Conservation (phyloP, 2,888 invertebrate genomes). For the Acrobasis consociella region DNA sequence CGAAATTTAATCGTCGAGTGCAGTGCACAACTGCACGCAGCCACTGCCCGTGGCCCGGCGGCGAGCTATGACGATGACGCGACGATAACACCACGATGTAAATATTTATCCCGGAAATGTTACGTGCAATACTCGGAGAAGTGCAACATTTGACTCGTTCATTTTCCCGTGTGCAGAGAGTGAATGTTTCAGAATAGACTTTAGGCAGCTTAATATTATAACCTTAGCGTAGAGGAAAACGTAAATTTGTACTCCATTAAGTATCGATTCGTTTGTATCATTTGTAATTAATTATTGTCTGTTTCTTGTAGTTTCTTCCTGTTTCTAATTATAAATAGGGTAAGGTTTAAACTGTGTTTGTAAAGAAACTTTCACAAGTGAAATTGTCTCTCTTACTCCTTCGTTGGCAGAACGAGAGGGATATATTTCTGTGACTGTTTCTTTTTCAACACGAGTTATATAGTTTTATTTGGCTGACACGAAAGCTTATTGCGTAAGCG, state of each 20-base stretch:
- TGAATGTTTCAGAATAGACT: conserved; percentile 38
- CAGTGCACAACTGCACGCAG: conserved; percentile 41
- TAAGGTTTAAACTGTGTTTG: conserved; percentile 20
- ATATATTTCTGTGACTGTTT: conserved; percentile 21
- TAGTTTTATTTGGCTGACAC: conserved; percentile 17
- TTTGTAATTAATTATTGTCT: conserved; percentile 26
- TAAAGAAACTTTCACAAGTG: conserved; percentile 2
- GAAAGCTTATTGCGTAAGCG: conserved; percentile 14
- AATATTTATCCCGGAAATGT: conserved; percentile 58
- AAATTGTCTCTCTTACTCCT: neutral
- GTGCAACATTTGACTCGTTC: conserved; percentile 54
- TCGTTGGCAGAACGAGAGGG: neutral
- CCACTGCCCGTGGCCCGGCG: conserved; percentile 36
- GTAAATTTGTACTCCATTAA: conserved; percentile 24
- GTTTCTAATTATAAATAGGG: conserved; percentile 30
- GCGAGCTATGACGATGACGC: conserved; percentile 36
- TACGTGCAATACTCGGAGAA: conserved; percentile 63
- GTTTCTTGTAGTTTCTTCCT: conserved; percentile 32
- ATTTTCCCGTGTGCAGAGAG: conserved; percentile 46
- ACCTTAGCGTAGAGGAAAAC: conserved; percentile 34
- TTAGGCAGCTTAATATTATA: conserved; percentile 23
- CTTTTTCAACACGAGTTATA: conserved; percentile 12
- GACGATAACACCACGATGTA: conserved; percentile 53
- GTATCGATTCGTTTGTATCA: conserved; percentile 27
- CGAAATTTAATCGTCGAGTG: conserved; percentile 52